These are phyloP conservation scores for Gyps fulvus DNA, from an alignment of 2,113 vertebrate genomes.

Conservation along the genomic window DNA sequence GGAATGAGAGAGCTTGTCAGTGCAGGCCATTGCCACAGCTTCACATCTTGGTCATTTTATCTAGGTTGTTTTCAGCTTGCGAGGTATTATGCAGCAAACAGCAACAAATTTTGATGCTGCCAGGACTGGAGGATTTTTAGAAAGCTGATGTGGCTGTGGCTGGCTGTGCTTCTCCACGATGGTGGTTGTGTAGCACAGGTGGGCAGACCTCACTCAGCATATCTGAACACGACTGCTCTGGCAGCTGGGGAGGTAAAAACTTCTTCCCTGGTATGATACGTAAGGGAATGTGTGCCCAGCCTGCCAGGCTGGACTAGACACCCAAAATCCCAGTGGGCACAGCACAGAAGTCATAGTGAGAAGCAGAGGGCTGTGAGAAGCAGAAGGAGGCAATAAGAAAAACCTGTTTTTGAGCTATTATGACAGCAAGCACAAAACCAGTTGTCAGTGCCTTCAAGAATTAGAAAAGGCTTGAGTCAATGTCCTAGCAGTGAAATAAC, in stretches of 20 bases:
- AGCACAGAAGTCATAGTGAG: neutral
- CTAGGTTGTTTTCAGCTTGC: neutral
- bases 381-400: neutral
- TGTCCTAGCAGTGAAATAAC: neutral
- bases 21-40: neutral
- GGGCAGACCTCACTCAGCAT: neutral
- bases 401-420: neutral
- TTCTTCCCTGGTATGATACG: neutral
- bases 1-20: neutral
- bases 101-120: neutral
- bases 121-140: neutral
- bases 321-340: neutral
- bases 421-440: neutral
- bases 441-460: neutral
- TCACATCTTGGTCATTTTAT: neutral
- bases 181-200: neutral
- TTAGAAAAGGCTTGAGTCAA: neutral
- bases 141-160: neutral
- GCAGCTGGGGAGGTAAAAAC: neutral
- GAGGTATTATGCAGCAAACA: neutral
- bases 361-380: neutral
- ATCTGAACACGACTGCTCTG: accelerated
- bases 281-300: neutral
- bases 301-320: neutral
- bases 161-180: accelerated